Conservation (phyloP, 2,888 invertebrate species). For the Mylabris sibirica region DNA sequence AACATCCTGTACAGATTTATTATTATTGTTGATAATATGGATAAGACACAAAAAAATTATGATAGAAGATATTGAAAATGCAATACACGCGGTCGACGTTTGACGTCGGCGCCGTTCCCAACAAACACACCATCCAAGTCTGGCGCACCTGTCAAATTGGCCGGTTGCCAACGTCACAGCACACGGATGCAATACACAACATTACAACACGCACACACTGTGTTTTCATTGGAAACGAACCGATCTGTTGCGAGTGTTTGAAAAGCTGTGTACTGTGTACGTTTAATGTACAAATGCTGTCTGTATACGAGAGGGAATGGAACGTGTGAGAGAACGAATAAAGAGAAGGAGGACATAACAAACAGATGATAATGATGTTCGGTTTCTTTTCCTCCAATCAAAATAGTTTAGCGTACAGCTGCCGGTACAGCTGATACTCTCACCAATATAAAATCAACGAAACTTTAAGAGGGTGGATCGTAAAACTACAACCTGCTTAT, state of each 20-base stretch:
- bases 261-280: neutral
- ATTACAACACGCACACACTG: slow-evolving; percentile 1
- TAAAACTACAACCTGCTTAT: neutral
- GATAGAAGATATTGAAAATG: neutral
- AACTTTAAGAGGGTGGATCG: neutral
- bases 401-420: neutral
- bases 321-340: neutral
- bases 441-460: neutral
- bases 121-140: slow-evolving; percentile 8
- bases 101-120: slow-evolving; percentile 6
- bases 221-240: neutral
- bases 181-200: slow-evolving; percentile 7
- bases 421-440: neutral
- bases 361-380: neutral
- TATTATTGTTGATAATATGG: neutral
- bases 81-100: slow-evolving; percentile 12
- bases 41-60: neutral
- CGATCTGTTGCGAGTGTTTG: too few relatives aligned
- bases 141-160: slow-evolving; percentile 7
- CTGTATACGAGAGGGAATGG: neutral
- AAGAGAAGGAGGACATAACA: neutral
- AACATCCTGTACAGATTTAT: slow-evolving; percentile 4
- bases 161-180: slow-evolving; percentile 9
- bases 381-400: neutral
- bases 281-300: neutral